phyloP scores from a whole-genome alignment of 2,888 invertebrate species.

The Ethmia dodecea region DNA sequence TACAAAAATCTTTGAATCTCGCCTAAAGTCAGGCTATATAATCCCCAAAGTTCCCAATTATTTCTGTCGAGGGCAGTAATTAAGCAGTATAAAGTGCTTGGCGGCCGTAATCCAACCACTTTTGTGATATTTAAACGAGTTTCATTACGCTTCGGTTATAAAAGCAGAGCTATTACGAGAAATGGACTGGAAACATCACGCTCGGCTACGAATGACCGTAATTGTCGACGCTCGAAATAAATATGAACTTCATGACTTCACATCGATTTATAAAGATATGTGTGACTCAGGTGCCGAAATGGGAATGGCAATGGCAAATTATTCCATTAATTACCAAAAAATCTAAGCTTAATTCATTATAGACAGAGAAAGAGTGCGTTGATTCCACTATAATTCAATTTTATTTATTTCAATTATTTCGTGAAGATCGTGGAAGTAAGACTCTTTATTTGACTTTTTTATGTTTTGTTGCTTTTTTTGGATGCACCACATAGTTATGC shows the following conservation, averaged over 20 bases:
- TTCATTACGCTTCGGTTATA: constrained; percentile 72
- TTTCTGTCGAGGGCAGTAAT: constrained; percentile 70
- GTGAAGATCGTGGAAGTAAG: too few relatives aligned
- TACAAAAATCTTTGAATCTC: constrained; percentile 43
- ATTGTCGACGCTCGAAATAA: constrained; percentile 54
- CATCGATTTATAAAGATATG: too few relatives aligned
- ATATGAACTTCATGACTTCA: constrained; percentile 28
- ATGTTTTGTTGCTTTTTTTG: too few relatives aligned
- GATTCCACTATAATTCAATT: too few relatives aligned
- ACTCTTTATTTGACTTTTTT: too few relatives aligned
- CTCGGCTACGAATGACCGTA: constrained; percentile 62
- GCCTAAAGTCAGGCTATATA: constrained; percentile 55
- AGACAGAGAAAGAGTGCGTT: too few relatives aligned
- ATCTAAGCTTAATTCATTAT: too few relatives aligned
- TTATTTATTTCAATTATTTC: too few relatives aligned
- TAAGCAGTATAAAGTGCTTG: constrained; percentile 71
- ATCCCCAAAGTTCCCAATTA: constrained; percentile 70
- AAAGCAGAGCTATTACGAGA: constrained; percentile 67
- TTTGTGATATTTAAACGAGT: constrained; percentile 74
- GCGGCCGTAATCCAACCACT: constrained; percentile 68
- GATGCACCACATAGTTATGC: too few relatives aligned
- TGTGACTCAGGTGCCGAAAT: too few relatives aligned
- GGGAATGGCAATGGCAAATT: too few relatives aligned
- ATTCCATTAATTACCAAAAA: too few relatives aligned
- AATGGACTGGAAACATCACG: constrained; percentile 72